Percentiles rank a stretch among this genome's conserved stretches.
Conservation (phyloP, 2,888 invertebrate genomes). For the Myopa tessellatipennis region DNA sequence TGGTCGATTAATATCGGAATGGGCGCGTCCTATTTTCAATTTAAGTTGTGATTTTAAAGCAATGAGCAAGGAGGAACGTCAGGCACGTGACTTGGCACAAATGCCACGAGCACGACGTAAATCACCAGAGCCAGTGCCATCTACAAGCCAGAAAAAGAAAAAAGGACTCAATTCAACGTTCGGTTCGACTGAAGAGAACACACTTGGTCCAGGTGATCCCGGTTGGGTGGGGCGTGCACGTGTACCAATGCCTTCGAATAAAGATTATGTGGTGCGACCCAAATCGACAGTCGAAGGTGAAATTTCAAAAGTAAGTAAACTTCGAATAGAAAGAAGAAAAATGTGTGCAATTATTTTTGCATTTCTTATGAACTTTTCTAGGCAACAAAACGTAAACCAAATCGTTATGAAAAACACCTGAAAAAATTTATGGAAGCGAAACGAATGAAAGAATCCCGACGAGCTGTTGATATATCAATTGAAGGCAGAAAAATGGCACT, state of each 20-base stretch:
- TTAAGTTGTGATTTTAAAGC: slow-evolving; percentile 92
- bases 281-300: slow-evolving; percentile 91
- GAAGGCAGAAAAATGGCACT: slow-evolving; percentile 97
- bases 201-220: slow-evolving; percentile 90
- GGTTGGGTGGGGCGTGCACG: slow-evolving; percentile 96
- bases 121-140: slow-evolving; percentile 68
- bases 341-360: slow-evolving; percentile 26
- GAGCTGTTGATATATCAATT: slow-evolving; percentile 94
- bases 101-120: slow-evolving; percentile 71
- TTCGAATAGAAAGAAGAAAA: background rate
- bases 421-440: slow-evolving; percentile 90
- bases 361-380: slow-evolving; percentile 60
- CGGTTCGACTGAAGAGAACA: slow-evolving; percentile 70
- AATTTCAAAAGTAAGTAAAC: slow-evolving; percentile 77
- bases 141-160: slow-evolving; percentile 62
- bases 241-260: slow-evolving; percentile 94
- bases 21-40: slow-evolving; percentile 98
- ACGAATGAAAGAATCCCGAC: slow-evolving; percentile 79
- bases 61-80: slow-evolving; percentile 91
- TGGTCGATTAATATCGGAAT: slow-evolving; percentile 93
- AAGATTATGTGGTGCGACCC: slow-evolving; percentile 96
- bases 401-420: slow-evolving; percentile 92
- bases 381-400: slow-evolving; percentile 85
- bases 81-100: slow-evolving; percentile 91
- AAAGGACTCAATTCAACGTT: slow-evolving; percentile 75